Evolutionary conservation across 2,888 invertebrate genomes (phyloP), one percentile per base, ranked within the genome.

Genomic region (Patella caerulea): DNA sequence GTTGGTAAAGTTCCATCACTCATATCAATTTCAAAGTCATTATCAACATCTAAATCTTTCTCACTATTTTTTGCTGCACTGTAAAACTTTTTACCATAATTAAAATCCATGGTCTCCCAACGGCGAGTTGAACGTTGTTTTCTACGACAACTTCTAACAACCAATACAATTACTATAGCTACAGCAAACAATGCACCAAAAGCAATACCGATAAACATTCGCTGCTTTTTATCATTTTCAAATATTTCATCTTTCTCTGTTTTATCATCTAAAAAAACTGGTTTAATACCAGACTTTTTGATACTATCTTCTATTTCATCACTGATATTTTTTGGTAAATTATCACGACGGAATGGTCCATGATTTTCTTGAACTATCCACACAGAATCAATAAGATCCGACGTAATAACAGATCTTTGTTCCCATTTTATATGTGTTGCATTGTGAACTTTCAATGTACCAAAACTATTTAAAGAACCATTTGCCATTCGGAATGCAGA

Each of bases 371-470:
- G 82, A 0, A 85, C 81, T 12, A 88, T 73, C 86, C 86, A 86
- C 71, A 88, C 83, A 2, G 75, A 77, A 75, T 88, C 88, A 24
- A 87, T 53, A 2, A 81, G 74, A 9, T 77, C 65, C 2, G 76
- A 65, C 14, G 79, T 69, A 9, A 54, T 45, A 9, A 83, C 81
- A 12, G 82, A 82, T 15, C 78, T 78, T 78, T 86, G 85, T 45
- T 86, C 83, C 78, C 86, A 87, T 45, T 81, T 77, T 3, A 86
- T 70, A 76, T 88, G 88, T 17, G 84, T 85, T n/a, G 71, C 70
- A 77, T 88, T 88, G 79, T 80, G 56, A 15, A 87, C 79, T 54
- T 81, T 78, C 11, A 88, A 77, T 29, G 79, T 77, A 2, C 86
- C 87, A 65, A 82, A 82, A 17, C 86, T 83, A 73, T 82, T 82